Conservation (phyloP, 2,888 invertebrate genomes). For the Pomacea canaliculata region DNA sequence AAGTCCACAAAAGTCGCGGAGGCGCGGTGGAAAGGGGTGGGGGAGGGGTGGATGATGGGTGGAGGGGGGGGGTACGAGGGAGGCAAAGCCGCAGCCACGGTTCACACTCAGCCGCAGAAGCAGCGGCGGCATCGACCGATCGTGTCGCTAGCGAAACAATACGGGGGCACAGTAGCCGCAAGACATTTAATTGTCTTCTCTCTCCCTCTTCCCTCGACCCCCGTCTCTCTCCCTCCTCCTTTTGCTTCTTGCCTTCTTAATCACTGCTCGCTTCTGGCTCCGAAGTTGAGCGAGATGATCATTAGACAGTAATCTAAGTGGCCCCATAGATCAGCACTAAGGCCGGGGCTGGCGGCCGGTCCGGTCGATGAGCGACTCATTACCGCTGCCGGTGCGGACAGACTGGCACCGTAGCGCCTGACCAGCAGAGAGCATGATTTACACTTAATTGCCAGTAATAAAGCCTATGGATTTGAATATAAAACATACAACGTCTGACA, state of each 20-base stretch:
- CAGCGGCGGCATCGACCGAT: neutral
- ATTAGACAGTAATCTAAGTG: constrained; percentile 23
- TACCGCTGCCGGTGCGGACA: neutral
- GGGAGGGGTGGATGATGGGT: neutral
- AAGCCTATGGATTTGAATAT: neutral
- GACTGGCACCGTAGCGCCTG: neutral
- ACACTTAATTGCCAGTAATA: constrained; percentile 5
- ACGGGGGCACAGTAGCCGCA: neutral
- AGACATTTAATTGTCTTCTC: constrained; percentile 20
- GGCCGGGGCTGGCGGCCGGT: neutral
- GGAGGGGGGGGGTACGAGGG: neutral
- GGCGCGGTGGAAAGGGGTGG: neutral
- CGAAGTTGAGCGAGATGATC: constrained; percentile 10
- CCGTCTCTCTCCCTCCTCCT: neutral
- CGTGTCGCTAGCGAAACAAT: too few relatives aligned
- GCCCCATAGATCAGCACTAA: constrained; percentile 18
- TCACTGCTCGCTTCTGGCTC: constrained; percentile 1
- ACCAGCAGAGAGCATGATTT: neutral
- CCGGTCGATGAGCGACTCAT: constrained; percentile 8
- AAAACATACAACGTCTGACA: neutral
- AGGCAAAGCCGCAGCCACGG: too few relatives aligned
- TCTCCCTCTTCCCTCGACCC: constrained; percentile 13
- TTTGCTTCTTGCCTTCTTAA: too few relatives aligned
- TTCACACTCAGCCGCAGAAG: neutral
- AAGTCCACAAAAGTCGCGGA: too few relatives aligned